These are phyloP conservation scores for Aporophyla lueneburgensis DNA, from an alignment of 2,888 invertebrate species.

Conservation along the genomic window DNA sequence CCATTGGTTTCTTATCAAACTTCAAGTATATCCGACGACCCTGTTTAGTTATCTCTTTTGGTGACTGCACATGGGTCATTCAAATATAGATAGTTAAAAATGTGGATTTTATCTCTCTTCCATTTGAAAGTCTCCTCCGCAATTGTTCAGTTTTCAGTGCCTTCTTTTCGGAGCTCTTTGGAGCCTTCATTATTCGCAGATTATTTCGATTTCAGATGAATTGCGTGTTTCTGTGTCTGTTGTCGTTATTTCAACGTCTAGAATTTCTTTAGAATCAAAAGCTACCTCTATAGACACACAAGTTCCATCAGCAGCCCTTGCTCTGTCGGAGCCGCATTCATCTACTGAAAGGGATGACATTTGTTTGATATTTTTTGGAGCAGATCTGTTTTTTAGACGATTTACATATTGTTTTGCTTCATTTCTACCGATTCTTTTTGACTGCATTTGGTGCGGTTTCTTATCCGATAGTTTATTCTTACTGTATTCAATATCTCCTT, in stretches of 20 bases:
- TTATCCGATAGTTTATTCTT: background rate
- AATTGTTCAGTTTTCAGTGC: background rate
- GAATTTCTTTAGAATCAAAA: constrained; percentile 32
- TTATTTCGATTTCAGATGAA: background rate
- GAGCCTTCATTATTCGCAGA: background rate
- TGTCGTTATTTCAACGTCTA: constrained; percentile 7
- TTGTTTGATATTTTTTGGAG: background rate
- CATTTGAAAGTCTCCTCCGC: too few relatives aligned
- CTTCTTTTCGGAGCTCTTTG: background rate
- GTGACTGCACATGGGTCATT: too few relatives aligned
- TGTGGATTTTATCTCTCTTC: background rate
- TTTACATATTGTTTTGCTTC: background rate
- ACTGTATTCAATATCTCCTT: background rate
- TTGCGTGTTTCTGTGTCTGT: too few relatives aligned
- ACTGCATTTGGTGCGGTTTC: background rate
- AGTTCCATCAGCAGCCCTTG: constrained; percentile 39
- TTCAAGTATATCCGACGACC: too few relatives aligned
- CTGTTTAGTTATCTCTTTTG: too few relatives aligned
- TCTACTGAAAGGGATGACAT: background rate
- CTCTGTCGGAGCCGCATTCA: constrained; percentile 31
- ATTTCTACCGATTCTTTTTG: background rate
- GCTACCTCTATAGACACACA: constrained; percentile 42
- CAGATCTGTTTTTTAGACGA: background rate
- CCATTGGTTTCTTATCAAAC: too few relatives aligned
- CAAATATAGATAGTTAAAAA: background rate